phyloP scores from a whole-genome alignment of 1,140 invertebrate genomes.

The Drosophila auraria region DNA sequence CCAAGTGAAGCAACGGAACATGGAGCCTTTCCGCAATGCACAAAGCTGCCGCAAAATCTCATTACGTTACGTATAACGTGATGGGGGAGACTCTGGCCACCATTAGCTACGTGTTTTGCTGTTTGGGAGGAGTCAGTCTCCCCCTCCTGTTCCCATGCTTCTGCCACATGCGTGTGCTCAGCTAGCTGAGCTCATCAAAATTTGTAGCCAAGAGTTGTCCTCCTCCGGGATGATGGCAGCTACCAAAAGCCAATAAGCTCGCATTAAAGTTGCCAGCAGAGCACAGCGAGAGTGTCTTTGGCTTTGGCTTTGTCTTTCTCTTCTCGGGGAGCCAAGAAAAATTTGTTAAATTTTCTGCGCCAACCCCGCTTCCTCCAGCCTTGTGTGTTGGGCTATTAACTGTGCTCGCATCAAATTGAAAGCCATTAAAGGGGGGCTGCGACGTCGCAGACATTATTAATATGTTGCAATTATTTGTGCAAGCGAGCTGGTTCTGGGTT shows the following conservation, averaged over 20 bases:
- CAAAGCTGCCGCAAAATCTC: conserved; percentile 75
- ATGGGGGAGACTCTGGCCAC: conserved; percentile 41
- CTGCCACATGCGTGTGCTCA: conserved; percentile 48
- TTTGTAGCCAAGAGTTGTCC: conserved; percentile 46
- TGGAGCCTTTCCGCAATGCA: conserved; percentile 42
- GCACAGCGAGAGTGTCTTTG: conserved; percentile 26
- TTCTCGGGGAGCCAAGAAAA: conserved; percentile 35
- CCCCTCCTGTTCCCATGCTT: neutral
- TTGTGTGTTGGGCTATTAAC: conserved; percentile 62
- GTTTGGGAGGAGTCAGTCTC: neutral
- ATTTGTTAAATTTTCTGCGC: conserved; percentile 64
- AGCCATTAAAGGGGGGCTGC: conserved; percentile 37
- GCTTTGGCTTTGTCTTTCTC: conserved; percentile 30
- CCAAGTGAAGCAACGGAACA: conserved; percentile 1
- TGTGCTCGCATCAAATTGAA: conserved; percentile 64
- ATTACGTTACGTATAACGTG: conserved; percentile 71
- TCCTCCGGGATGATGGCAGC: conserved; percentile 1
- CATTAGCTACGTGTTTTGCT: conserved; percentile 52
- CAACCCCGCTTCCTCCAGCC: conserved; percentile 7
- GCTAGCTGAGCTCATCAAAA: conserved; percentile 68
- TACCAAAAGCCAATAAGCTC: conserved; percentile 72
- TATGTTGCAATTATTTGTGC: conserved; percentile 72
- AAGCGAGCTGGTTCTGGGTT: conserved; percentile 9
- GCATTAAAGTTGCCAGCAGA: conserved; percentile 55
- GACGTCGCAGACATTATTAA: conserved; percentile 53